A percentile compares a stretch with the other conserved stretches of the same genome.
phyloP scores from a whole-genome alignment of 2,113 vertebrate species.

The Ammodramus savannarum region DNA sequence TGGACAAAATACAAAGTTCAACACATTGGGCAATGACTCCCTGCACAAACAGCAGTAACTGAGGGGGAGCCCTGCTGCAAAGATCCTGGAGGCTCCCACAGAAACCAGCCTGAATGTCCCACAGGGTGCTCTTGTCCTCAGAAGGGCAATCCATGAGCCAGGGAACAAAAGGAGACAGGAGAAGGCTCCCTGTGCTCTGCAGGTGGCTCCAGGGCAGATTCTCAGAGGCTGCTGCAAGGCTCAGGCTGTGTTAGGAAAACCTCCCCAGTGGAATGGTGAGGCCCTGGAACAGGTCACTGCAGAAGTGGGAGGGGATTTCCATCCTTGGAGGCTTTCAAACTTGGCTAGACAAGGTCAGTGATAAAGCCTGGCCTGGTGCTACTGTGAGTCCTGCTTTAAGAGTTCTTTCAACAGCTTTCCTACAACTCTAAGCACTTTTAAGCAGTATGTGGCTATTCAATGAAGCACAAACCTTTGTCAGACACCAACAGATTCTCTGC shows the following conservation, averaged over 20 bases:
- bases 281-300: neutral
- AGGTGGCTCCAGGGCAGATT: neutral
- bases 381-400: neutral
- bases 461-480: neutral
- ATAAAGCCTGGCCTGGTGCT: neutral
- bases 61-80: neutral
- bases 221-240: neutral
- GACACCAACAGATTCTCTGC: too few relatives aligned
- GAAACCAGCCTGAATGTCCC: neutral
- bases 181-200: neutral
- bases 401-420: neutral
- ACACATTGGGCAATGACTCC: neutral
- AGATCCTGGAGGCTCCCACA: neutral
- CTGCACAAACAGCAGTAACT: neutral
- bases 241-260: neutral
- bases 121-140: neutral
- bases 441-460: neutral
- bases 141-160: fast-evolving
- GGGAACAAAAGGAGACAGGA: neutral
- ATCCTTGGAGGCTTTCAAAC: neutral
- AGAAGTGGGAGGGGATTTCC: neutral
- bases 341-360: neutral
- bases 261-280: neutral
- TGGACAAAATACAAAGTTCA: neutral
- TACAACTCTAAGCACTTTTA: neutral